Evolutionary conservation across 2,797 vertebrate genomes (phyloP).

Genomic region (Myotis pilosus): DNA sequence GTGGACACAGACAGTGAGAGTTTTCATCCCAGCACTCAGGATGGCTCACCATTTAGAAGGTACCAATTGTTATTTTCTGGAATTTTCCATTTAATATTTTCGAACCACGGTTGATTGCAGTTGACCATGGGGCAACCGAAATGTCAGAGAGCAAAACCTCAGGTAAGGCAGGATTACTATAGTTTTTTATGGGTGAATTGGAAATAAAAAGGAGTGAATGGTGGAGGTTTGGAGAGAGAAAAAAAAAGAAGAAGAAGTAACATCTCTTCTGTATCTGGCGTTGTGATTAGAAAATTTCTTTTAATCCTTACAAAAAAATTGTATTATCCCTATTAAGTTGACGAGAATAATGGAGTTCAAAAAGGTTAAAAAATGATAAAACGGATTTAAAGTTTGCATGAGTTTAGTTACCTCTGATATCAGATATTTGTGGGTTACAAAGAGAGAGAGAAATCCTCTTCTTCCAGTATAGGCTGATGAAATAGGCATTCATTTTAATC

Average conservation of each 20-base stretch:
- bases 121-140: background rate
- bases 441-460: background rate
- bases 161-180: background rate
- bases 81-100: background rate
- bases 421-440: background rate
- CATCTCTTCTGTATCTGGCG: background rate
- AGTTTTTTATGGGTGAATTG: background rate
- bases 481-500: background rate
- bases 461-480: background rate
- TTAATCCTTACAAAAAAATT: slow-evolving; percentile 8
- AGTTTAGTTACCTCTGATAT: background rate
- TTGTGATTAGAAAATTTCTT: slow-evolving; percentile 8
- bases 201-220: background rate
- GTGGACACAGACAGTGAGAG: background rate
- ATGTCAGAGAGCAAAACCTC: background rate
- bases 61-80: background rate
- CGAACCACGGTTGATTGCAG: background rate
- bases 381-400: background rate
- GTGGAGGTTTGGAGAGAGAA: background rate
- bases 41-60: background rate
- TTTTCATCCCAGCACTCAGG: background rate
- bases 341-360: background rate
- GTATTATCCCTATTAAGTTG: background rate
- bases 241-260: background rate
- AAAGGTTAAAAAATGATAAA: background rate